Base-by-base conservation (phyloP, 2,888 invertebrate species). In the Anthophora plumipes region DNA sequence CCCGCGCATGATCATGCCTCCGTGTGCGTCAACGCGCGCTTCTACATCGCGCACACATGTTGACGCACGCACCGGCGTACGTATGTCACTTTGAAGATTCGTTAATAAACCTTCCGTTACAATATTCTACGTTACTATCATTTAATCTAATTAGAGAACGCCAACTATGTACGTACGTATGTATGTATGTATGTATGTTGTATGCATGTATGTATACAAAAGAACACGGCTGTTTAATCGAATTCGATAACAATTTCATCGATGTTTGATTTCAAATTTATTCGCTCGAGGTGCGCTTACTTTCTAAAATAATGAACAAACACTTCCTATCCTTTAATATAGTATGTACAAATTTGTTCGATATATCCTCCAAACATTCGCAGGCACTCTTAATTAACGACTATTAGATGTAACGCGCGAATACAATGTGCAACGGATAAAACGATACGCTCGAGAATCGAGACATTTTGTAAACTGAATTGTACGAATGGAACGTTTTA, bases 151-250 rank as follows among this genome's bases (percentile, higher is more conserved):
- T 83, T 77, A 85, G 86, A 69, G 66, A 71, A 88, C 88, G 81
- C 75, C 87, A 84, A 80, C 82, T 91, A 69, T 4, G 31, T 31
- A 31, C 31, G 31, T 31, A 31, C 31, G 31, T 31, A 4, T 31
- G 31, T 31, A 31, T 37, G 12, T 54, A 90, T 31, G 31, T 91
- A 77, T 91, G 31, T 31, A 31, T 37, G 12, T 54, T 89, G 31
- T 31, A 4, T 31, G 31, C 4, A 31, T 37, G 12, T 54, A 90
- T 31, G 31, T 91, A 77, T 91, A 91, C 91, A 91, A 89, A 88
- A 88, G 82, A 88, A 82, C 72, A 73, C 64, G 84, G 74, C 75
- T 68, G 82, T 82, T 17, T 31, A 41, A 25, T 55, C n/a, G 31
- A 31, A 20, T 57, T 31, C 25, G 22, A 20, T 25, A 48, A n/a